Evolutionary conservation across 2,888 invertebrate genomes (phyloP).

Genomic region (Mythimna pallens): DNA sequence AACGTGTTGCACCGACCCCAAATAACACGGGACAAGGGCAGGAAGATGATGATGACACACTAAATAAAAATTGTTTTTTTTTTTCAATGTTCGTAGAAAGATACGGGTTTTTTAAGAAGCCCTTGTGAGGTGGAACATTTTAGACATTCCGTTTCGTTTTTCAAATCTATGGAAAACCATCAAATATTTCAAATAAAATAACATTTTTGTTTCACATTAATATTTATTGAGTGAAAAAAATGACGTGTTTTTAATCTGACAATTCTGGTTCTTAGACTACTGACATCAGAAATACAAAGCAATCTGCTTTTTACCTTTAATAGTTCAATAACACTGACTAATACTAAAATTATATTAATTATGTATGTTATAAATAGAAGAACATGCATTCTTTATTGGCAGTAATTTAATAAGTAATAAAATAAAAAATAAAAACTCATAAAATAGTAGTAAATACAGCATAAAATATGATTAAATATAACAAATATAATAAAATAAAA

Average conservation of each 20-base stretch:
- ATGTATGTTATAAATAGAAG: neutral
- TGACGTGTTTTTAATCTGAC: neutral
- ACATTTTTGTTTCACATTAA: neutral
- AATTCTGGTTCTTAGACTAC: conserved; percentile 8
- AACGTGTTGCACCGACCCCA: too few species aligned
- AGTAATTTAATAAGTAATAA: neutral
- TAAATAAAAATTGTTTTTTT: too few species aligned
- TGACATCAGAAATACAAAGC: conserved; percentile 9
- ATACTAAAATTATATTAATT: neutral
- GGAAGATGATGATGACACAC: too few species aligned
- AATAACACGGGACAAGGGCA: too few species aligned
- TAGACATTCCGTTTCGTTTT: too few species aligned
- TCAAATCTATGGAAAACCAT: neutral
- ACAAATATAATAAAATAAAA: neutral
- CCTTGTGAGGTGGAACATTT: too few species aligned
- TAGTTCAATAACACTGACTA: neutral
- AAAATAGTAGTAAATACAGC: neutral
- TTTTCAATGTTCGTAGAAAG: too few species aligned
- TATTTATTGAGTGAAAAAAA: conserved; percentile 19
- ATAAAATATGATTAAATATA: neutral
- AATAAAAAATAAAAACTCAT: neutral
- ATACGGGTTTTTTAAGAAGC: too few species aligned
- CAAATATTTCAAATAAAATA: neutral
- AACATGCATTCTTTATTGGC: neutral
- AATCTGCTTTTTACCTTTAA: neutral